Evolutionary conservation across 2,888 invertebrate species (phyloP).

Genomic region (Phanerotoma sp.): DNA sequence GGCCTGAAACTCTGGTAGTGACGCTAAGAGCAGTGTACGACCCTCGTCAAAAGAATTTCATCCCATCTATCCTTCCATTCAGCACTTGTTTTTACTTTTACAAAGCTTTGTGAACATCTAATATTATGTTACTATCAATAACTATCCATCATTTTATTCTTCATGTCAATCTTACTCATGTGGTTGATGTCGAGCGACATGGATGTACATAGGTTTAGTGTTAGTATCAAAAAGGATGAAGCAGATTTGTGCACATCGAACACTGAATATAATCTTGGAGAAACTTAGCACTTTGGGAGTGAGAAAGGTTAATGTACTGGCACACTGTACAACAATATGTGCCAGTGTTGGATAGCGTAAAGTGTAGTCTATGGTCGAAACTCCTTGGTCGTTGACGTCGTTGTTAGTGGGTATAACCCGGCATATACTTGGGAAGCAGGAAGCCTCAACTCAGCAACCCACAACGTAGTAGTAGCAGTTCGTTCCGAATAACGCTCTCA

Average conservation of each 20-base stretch:
- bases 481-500: constrained; percentile 31
- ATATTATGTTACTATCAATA: constrained; percentile 38
- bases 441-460: constrained; percentile 13
- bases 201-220: no score
- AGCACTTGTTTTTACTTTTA: constrained; percentile 10
- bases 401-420: constrained; percentile 2
- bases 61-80: constrained; percentile 7
- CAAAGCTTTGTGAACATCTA: constrained; percentile 18
- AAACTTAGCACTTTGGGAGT: constrained; percentile 55
- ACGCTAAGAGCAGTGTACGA: constrained; percentile 16
- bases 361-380: constrained; percentile 32
- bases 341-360: constrained; percentile 10
- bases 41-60: constrained; percentile 28
- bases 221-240: no score
- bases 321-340: constrained; percentile 22
- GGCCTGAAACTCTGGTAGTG: background rate
- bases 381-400: constrained; percentile 23
- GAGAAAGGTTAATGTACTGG: constrained; percentile 51
- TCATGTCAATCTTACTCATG: background rate
- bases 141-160: constrained; percentile 38
- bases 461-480: constrained; percentile 2
- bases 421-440: background rate
- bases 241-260: constrained; percentile 39
- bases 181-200: no score
- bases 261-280: constrained; percentile 48